Evolutionary conservation across 2,888 invertebrate species (phyloP), one percentile per base, ranked within the genome.

Genomic region (Thyatira batis): DNA sequence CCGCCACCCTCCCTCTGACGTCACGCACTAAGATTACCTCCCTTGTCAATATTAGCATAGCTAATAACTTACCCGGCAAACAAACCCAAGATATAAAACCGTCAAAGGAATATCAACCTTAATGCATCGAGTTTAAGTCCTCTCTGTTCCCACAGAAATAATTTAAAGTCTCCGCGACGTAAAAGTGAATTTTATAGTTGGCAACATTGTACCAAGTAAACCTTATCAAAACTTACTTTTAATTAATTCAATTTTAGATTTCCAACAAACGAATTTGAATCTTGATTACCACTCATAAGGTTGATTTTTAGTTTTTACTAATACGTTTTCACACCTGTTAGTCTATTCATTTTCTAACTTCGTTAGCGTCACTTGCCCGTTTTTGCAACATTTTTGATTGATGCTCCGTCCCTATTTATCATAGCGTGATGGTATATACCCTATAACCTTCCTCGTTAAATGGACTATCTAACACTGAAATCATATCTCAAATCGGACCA

Each of bases 41-140:
- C 66, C 61, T 62, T 59, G 10, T 13, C 45, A 44, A n/a, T 62
- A 61, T 66, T 66, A 51, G 57, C 59, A 48, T 54, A 58, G 57
- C 60, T 66, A 64, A 66, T 66, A 66, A 66, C 60, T 58, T 55
- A 51, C 56, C 48, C 52, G 30, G 60, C 45, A 61, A 60, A 61
- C 59, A 59, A 44, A 10, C 49, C 27, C 20, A 11, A 5, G 48
- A 58, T 61, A 57, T 51, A 20, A 28, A 28, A 48, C 60, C 57
- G 60, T 54, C 39, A 27, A n/a, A 53, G 55, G 51, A 66, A 60
- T 50, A 30, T 20, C 55, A 51, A 21, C 57, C 55, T 60, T 59
- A 51, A n/a, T 20, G n/a, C 23, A 10, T 21, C 43, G 45, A 20
- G 33, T 49, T 54, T 20, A 4, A 20, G 13, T 21, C 10, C 33